phyloP scores from a whole-genome alignment of 2,797 vertebrate genomes.

The Sebastes steindachneri region DNA sequence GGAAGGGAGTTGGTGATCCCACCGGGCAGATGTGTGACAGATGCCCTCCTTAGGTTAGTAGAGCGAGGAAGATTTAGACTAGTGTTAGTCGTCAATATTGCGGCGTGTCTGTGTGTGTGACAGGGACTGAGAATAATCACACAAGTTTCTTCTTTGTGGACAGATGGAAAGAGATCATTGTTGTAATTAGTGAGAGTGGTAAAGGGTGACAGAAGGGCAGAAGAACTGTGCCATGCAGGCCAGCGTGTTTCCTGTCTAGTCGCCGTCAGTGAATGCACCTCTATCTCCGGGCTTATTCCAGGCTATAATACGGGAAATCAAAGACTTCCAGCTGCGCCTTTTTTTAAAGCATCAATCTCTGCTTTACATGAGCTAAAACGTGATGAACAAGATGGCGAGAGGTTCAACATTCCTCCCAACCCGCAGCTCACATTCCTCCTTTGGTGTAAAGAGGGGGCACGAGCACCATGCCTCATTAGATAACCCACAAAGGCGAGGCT shows the following conservation, averaged over 20 bases:
- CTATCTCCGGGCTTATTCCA: constrained; percentile 1
- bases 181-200: constrained; percentile 54
- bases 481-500: constrained; percentile 62
- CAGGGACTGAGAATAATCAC: constrained; percentile 33
- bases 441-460: constrained; percentile 59
- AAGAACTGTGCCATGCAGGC: constrained; percentile 9
- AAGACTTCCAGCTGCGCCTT: not conserved
- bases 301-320: not conserved
- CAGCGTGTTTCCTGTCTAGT: constrained; percentile 5
- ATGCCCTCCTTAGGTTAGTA: constrained; percentile 57
- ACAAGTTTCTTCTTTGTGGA: constrained; percentile 23
- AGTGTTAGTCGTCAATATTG: constrained; percentile 32
- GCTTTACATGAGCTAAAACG: constrained; percentile 13
- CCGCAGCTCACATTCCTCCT: constrained; percentile 68
- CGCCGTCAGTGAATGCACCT: not conserved
- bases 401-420: constrained; percentile 63
- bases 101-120: constrained; percentile 17
- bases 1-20: constrained; percentile 13
- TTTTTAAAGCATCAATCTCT: constrained; percentile 1
- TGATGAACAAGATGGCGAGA: constrained; percentile 54
- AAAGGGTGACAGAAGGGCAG: constrained; percentile 46
- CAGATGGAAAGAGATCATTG: constrained; percentile 57
- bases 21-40: constrained; percentile 67
- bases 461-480: constrained; percentile 71
- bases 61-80: constrained; percentile 54